Evolutionary conservation across 2,888 invertebrate species (phyloP).

Genomic region (Lithophane leautieri): DNA sequence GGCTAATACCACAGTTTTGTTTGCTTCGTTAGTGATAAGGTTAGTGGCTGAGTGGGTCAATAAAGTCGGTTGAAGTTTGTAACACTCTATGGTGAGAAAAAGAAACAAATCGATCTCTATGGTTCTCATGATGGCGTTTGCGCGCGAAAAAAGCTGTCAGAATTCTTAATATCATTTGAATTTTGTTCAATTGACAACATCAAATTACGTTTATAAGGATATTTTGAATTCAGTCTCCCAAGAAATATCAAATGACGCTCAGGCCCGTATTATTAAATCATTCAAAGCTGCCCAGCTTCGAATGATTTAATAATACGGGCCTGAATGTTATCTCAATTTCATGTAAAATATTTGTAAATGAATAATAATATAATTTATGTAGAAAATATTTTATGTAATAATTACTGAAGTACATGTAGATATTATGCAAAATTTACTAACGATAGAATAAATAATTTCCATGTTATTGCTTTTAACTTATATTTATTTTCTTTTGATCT

Average conservation of each 20-base stretch:
- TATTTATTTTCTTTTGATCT: not conserved
- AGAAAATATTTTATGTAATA: not conserved
- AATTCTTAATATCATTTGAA: conserved; percentile 25
- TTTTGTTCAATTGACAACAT: conserved; percentile 22
- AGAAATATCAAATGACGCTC: conserved; percentile 46
- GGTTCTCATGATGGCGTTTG: conserved; percentile 23
- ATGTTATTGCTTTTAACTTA: not conserved
- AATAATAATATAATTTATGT: conserved; percentile 13
- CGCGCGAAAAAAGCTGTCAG: not conserved
- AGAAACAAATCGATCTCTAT: conserved; percentile 11
- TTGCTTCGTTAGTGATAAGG: conserved; percentile 43
- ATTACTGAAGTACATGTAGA: not conserved
- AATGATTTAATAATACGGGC: conserved; percentile 29
- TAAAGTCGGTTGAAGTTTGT: conserved; percentile 30
- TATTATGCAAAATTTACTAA: not conserved
- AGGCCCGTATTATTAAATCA: no score
- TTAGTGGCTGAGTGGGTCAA: conserved; percentile 23
- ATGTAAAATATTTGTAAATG: not conserved
- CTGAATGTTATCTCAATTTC: conserved; percentile 17
- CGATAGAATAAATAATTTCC: not conserved
- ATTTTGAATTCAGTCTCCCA: conserved; percentile 23
- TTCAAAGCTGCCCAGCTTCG: no score
- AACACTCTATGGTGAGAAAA: conserved; percentile 20
- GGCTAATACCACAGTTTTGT: conserved; percentile 44
- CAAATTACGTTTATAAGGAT: conserved; percentile 38